Evolutionary conservation across 2,888 invertebrate species (phyloP).

Genomic region (Athalia circularis): DNA sequence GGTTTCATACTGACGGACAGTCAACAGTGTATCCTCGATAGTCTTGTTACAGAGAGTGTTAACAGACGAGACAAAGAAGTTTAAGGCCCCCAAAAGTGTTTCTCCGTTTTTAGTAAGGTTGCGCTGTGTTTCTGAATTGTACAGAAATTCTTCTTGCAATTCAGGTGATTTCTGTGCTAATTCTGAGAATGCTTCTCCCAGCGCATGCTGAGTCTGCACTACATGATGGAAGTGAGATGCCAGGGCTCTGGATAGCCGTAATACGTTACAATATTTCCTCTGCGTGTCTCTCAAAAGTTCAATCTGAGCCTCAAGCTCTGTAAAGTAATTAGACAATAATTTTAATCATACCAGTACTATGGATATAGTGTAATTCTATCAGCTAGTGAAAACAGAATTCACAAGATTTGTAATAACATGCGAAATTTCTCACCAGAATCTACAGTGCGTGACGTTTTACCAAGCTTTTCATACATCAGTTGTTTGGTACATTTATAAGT

Average conservation of each 20-base stretch:
- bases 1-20: constrained; percentile 85
- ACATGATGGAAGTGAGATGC: constrained; percentile 93
- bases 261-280: constrained; percentile 91
- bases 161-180: constrained; percentile 97
- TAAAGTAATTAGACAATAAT: constrained; percentile 55
- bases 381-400: not conserved
- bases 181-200: constrained; percentile 96
- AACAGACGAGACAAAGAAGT: constrained; percentile 97
- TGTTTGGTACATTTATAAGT: constrained; percentile 99
- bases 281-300: constrained; percentile 95
- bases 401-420: constrained; percentile 31
- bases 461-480: constrained; percentile 95
- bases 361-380: constrained; percentile 26
- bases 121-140: constrained; percentile 97
- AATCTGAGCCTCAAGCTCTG: constrained; percentile 95
- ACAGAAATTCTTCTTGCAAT: constrained; percentile 94
- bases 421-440: constrained; percentile 81
- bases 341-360: constrained; percentile 15
- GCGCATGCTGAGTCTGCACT: constrained; percentile 89
- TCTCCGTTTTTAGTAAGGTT: constrained; percentile 96
- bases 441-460: constrained; percentile 93
- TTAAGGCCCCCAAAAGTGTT: constrained; percentile 91
- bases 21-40: constrained; percentile 94
- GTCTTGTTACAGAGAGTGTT: constrained; percentile 98
- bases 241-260: constrained; percentile 89